Evolutionary conservation across 2,797 vertebrate species (phyloP), one percentile per base, ranked within the genome.

Genomic region (Coranthus polyacanthus): DNA sequence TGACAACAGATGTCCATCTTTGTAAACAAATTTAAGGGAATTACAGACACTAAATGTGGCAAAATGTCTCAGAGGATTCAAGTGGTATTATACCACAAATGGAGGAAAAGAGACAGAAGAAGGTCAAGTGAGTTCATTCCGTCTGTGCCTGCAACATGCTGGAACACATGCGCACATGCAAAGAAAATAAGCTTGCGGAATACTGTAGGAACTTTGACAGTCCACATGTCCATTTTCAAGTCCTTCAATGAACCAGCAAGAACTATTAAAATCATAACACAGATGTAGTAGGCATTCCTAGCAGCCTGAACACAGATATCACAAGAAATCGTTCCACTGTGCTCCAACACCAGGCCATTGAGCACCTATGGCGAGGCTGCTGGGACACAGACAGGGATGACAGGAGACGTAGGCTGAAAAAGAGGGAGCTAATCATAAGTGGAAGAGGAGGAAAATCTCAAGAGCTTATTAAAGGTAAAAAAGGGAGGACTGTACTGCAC

Each of bases 231-330:
- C 65, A 54, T 84, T 74, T 55, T 82, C 67, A 86, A 85, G 64
- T 29, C 68, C 58, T 76, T 53, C 76, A 81, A 47, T 75, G 78
- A 75, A 81, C 65, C 75, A 43, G 70, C 11, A 68, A 67, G 59
- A 65, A 82, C 81, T 83, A 70, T 79, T 62, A 62, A 80, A 79
- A 79, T 72, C 82, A 76, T 81, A 88, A 85, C 88, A 87, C 84
- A 86, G 79, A 83, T 83, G 84, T 62, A 73, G 79, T 18, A 5
- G 56, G 54, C 67, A 72, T 81, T 70, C 57, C 75, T 53, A 71
- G 63, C 68, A 77, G 77, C 72, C 44, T 17, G 9, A 41, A 32
- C 37, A 37, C 39, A 24, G 65, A 45, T 38, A 46, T 61, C 18
- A 63, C 22, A 24, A 24, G 26, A 7, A 29, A 7, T 6, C 26